These are phyloP conservation scores for Momotus momota DNA, from an alignment of 2,797 vertebrate species.

Conservation along the genomic window DNA sequence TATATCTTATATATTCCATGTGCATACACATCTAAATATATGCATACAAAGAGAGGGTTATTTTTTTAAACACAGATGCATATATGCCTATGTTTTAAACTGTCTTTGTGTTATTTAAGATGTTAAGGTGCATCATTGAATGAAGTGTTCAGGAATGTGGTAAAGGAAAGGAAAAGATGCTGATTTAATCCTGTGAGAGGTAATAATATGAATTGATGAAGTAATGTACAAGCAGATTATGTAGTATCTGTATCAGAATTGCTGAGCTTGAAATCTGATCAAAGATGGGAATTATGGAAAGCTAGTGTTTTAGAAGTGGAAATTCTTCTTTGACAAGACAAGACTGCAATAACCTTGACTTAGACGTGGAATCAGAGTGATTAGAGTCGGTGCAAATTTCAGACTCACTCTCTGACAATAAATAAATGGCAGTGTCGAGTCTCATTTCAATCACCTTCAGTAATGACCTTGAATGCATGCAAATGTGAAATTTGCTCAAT, in stretches of 20 bases:
- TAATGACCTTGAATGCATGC: slow-evolving; percentile 78
- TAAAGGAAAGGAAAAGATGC: not conserved
- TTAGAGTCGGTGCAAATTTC: slow-evolving; percentile 71
- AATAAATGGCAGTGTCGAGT: slow-evolving; percentile 76
- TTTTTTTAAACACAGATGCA: not conserved
- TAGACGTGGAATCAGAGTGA: slow-evolving; percentile 50
- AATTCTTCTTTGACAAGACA: slow-evolving; percentile 57
- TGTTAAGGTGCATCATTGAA: not conserved
- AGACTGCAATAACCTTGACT: slow-evolving; percentile 57
- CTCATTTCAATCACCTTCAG: slow-evolving; percentile 73
- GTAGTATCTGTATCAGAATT: slow-evolving; percentile 27
- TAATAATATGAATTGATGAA: slow-evolving; percentile 28
- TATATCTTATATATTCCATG: not conserved
- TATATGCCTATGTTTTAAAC: not conserved
- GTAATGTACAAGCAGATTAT: not conserved
- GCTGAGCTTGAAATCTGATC: slow-evolving; percentile 58
- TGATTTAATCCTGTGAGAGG: not conserved
- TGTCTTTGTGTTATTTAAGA: not conserved
- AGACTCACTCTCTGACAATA: slow-evolving; percentile 67
- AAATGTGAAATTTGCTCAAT: slow-evolving; percentile 77
- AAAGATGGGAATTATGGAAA: slow-evolving; percentile 43
- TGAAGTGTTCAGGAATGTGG: not conserved
- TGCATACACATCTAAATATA: not conserved
- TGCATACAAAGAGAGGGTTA: not conserved
- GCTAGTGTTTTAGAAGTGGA: slow-evolving; percentile 39